phyloP scores from a whole-genome alignment of 1,140 invertebrate genomes.

The Amyelois transitella region DNA sequence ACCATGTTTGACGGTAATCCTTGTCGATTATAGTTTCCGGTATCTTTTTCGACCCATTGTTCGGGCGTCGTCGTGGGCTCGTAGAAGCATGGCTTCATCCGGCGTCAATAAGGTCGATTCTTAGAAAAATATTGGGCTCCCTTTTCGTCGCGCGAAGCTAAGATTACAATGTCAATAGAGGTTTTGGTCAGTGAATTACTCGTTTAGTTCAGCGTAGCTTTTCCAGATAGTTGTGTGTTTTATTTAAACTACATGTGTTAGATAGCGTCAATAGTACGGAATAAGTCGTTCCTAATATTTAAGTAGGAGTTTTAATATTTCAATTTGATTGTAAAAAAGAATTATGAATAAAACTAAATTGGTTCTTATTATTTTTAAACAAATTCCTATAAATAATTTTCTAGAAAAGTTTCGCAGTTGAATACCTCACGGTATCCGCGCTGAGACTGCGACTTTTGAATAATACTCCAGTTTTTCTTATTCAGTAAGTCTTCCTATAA shows the following conservation, averaged over 20 bases:
- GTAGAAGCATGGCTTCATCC: conserved; percentile 33
- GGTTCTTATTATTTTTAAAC: too few species aligned
- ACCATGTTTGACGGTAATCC: conserved; percentile 34
- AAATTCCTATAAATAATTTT: conserved; percentile 3
- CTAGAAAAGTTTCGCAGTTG: conserved; percentile 20
- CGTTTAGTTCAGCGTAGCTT: conserved; percentile 14
- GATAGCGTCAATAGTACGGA: too few species aligned
- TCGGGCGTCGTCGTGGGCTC: conserved; percentile 19
- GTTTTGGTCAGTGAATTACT: conserved; percentile 31
- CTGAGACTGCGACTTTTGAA: conserved; percentile 28
- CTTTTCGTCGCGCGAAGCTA: conserved; percentile 24
- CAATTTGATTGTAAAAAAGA: too few species aligned
- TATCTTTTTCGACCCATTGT: conserved; percentile 43
- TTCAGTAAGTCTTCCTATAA: conserved; percentile 44
- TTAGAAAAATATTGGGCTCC: conserved; percentile 27
- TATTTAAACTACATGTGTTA: conserved; percentile 21
- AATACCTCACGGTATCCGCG: conserved; percentile 21
- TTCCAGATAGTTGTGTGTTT: conserved; percentile 12
- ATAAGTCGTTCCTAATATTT: too few species aligned
- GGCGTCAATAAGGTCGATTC: conserved; percentile 33
- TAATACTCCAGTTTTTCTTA: conserved; percentile 50
- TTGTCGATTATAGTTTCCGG: conserved; percentile 56
- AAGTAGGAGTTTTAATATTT: too few species aligned
- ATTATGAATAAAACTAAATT: too few species aligned
- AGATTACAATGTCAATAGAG: conserved; percentile 50